phyloP scores from a whole-genome alignment of 2,113 vertebrate genomes.

The Caracal caracal region DNA sequence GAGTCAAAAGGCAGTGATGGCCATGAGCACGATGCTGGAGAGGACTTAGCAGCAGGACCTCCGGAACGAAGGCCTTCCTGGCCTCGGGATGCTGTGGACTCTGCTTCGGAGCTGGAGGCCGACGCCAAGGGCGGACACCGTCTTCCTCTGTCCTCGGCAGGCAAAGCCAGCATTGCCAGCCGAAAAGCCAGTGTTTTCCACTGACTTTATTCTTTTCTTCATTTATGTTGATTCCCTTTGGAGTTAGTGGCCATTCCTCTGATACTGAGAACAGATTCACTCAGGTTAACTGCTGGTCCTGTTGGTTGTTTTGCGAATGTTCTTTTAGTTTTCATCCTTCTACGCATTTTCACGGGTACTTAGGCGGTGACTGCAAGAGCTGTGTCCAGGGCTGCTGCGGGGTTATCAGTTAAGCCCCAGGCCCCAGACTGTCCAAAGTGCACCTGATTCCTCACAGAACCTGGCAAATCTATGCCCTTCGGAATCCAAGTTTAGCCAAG shows the following conservation, averaged over 20 bases:
- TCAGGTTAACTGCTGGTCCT: not conserved
- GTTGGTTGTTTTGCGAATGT: not conserved
- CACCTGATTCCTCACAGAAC: not conserved
- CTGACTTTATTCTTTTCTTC: not conserved
- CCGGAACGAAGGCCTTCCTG: not conserved
- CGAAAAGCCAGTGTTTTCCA: too few relatives aligned
- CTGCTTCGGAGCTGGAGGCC: fast-evolving
- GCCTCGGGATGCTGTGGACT: fast-evolving
- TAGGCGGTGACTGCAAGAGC: too few relatives aligned
- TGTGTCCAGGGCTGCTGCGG: fast-evolving
- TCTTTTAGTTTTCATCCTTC: not conserved
- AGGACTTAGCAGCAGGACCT: fast-evolving
- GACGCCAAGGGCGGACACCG: fast-evolving
- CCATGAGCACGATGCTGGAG: fast-evolving
- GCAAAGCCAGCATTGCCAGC: not conserved
- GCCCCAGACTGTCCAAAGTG: too few relatives aligned
- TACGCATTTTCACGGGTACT: too few relatives aligned
- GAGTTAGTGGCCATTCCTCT: not conserved
- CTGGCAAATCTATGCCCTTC: not conserved
- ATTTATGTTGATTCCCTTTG: not conserved
- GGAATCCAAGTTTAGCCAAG: not conserved
- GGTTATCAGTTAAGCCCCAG: fast-evolving
- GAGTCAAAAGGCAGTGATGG: too few relatives aligned
- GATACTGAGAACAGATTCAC: not conserved
- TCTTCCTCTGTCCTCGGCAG: fast-evolving